Percentiles rank a stretch among this genome's conserved stretches.
Conservation (phyloP, 2,888 invertebrate species). For the Sthenelais limicola region DNA sequence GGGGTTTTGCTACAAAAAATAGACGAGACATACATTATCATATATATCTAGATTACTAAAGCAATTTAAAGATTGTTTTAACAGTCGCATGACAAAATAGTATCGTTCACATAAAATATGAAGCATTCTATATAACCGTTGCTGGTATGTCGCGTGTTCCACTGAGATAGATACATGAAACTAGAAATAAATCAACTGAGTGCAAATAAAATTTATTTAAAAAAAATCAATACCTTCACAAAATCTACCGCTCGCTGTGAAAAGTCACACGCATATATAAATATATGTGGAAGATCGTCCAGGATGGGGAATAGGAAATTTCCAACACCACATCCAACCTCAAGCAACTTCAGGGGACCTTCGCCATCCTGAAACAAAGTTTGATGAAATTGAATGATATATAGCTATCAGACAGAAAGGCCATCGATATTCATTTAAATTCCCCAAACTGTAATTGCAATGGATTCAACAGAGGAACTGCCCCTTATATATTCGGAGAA, state of each 20-base stretch:
- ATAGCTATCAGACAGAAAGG: too few relatives aligned
- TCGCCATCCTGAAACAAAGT: slow-evolving; percentile 27
- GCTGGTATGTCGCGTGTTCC: too few relatives aligned
- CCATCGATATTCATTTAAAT: not conserved
- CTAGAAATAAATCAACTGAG: too few relatives aligned
- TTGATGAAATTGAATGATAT: too few relatives aligned
- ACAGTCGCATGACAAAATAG: too few relatives aligned
- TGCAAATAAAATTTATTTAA: too few relatives aligned
- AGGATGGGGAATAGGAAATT: slow-evolving; percentile 95
- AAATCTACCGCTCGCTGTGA: slow-evolving; percentile 91
- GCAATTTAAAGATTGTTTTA: too few relatives aligned
- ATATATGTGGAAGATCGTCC: slow-evolving; percentile 82
- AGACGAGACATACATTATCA: too few relatives aligned
- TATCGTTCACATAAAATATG: not conserved
- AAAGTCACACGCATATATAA: slow-evolving; percentile 90
- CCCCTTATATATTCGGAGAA: too few relatives aligned
- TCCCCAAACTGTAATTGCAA: not conserved
- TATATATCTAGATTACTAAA: too few relatives aligned
- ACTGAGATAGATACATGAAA: too few relatives aligned
- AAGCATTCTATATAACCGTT: not conserved
- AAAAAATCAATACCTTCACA: slow-evolving; percentile 76
- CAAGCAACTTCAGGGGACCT: slow-evolving; percentile 75
- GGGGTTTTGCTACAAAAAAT: slow-evolving; percentile 69
- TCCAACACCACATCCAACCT: slow-evolving; percentile 97
- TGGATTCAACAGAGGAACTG: too few relatives aligned